Evolutionary conservation across 2,888 invertebrate species (phyloP), one percentile per base, ranked within the genome.

Genomic region (Hemicrepidius hirtus): DNA sequence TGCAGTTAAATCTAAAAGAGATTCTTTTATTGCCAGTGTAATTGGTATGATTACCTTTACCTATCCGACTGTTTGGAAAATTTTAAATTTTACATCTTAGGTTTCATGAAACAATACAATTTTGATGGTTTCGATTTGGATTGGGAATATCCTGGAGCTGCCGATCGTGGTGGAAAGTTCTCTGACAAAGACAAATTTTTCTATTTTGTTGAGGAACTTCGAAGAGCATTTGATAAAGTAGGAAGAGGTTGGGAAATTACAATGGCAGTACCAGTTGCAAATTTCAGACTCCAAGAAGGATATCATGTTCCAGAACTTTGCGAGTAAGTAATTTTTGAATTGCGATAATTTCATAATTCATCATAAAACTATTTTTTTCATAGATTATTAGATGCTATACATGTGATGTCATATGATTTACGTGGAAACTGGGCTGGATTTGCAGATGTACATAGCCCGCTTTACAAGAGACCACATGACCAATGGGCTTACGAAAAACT

Each of bases 371-470:
- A 63, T 60, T 32, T 32, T 32, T 71, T 75, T 85, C 84, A 2
- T 82, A 95, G 95, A 79, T 87, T 90, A 59, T 81, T 95, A 62
- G 95, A 95, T 83, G 95, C 95, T 0, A 91, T 95, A 65, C 95
- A 95, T 83, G 95, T 94, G 53, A 95, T 95, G 95, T 91, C 95
- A 0, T 95, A 95, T 84, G 95, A 95, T 86, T 88, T 95, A 55
- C 89, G 95, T 73, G 95, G 95, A 10, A 95, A 95, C 84, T 96
- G 96, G 96, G 96, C 94, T 0, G 96, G 96, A 13, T 96, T 96
- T 82, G 96, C 96, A 0, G 96, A 97, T 82, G 92, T 93, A 0
- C 97, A 97, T 84, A 96, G 96, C 80, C 95, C 96, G 0, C 87
- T 97, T 0, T 95, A 95, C 85, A 94, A 92, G 82, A 89, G 97